Evolutionary conservation across 2,888 invertebrate species (phyloP).

Genomic region (Coremacera marginata): DNA sequence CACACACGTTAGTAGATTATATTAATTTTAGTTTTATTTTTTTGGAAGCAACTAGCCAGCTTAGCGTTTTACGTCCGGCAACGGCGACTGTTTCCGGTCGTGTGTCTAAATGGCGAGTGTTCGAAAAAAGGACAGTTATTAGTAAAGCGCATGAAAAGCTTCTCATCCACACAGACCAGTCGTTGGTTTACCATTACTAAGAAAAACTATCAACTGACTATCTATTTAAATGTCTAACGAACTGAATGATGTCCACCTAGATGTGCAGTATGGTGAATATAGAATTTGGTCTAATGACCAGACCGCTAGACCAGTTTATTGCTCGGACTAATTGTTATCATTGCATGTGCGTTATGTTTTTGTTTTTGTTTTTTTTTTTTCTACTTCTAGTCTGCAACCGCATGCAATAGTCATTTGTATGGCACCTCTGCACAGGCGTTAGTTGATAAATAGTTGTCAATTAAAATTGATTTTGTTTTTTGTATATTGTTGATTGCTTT

Average conservation of each 20-base stretch:
- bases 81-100: constrained; percentile 21
- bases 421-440: not conserved
- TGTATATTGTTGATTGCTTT: no score
- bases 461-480: no score
- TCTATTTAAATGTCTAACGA: not conserved
- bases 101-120: constrained; percentile 9
- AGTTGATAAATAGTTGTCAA: not conserved
- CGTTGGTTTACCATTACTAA: not conserved
- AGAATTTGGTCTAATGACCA: constrained; percentile 26
- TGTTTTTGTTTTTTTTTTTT: not conserved
- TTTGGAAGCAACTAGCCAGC: not conserved
- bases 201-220: not conserved
- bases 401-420: not conserved
- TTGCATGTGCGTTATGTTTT: not conserved
- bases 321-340: constrained; percentile 11
- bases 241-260: not conserved
- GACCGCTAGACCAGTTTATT: constrained; percentile 7
- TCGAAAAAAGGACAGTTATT: constrained; percentile 6
- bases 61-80: not conserved
- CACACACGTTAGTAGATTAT: not conserved
- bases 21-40: not conserved
- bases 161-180: not conserved
- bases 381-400: no score
- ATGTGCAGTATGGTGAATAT: constrained; percentile 2
- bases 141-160: not conserved